Conservation (phyloP, 2,888 invertebrate genomes). For the Hymenopus coronatus region DNA sequence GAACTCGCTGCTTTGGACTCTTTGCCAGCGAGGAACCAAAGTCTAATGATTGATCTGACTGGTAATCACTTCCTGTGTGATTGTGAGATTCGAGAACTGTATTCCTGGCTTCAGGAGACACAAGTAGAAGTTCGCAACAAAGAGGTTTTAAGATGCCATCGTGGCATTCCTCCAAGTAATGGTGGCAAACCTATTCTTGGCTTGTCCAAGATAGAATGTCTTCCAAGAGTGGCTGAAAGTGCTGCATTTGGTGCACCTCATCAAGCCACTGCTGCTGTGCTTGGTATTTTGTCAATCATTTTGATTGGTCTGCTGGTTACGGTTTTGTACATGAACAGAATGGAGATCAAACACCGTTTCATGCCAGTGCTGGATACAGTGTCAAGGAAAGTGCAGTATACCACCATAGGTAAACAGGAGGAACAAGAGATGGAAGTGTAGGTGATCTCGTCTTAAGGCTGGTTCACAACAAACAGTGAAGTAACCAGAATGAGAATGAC, state of each 20-base stretch:
- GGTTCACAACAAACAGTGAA: too few species aligned
- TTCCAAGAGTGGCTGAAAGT: conserved; percentile 19
- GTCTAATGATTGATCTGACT: conserved; percentile 60
- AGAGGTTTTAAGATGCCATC: conserved; percentile 54
- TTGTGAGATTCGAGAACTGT: conserved; percentile 58
- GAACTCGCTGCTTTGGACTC: conserved; percentile 59
- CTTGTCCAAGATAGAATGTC: conserved; percentile 36
- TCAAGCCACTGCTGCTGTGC: conserved; percentile 43
- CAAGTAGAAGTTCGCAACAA: conserved; percentile 58
- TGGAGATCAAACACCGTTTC: conserved; percentile 56
- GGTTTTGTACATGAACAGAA: conserved; percentile 61
- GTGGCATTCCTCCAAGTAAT: conserved; percentile 41
- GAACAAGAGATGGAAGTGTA: conserved; percentile 33
- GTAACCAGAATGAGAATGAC: too few species aligned
- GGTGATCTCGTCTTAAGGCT: neutral
- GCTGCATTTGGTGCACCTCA: conserved; percentile 19
- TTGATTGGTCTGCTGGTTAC: conserved; percentile 55
- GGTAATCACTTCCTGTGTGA: conserved; percentile 70
- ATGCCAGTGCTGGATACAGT: conserved; percentile 63
- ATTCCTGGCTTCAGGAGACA: conserved; percentile 62
- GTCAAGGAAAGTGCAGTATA: conserved; percentile 69
- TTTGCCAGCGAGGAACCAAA: conserved; percentile 50
- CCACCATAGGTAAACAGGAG: conserved; percentile 58
- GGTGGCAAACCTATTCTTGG: conserved; percentile 36
- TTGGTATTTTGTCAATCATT: conserved; percentile 53